Base-by-base conservation (phyloP, 2,113 vertebrate species). In the Bubalus kerabau region DNA sequence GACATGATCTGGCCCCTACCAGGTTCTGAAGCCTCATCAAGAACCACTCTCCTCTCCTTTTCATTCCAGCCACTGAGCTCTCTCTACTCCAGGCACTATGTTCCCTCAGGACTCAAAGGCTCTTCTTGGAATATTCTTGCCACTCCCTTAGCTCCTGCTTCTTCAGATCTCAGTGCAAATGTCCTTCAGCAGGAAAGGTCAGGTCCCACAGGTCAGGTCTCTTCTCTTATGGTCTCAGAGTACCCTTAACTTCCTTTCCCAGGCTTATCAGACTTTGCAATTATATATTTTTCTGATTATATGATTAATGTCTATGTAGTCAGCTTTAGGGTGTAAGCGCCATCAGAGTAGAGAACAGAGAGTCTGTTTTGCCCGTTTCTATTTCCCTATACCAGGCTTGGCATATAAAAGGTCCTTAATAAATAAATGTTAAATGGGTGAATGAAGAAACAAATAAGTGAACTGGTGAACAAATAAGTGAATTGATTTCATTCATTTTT, bases 71-170 rank as follows among this genome's bases (percentile, higher is more conserved):
- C 28, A 12, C 4, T 60, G 57, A 8, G 5, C 56, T 94, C n/a
- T 28, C 16, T 81, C n/a, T 7, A 1, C 11, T 30, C 13, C 16
- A 46, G 54, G 26, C 7, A 2, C 46, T n/a, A 0, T 7, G 56
- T 4, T 28, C 64, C 17, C n/a, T 4, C 0, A 1, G n/a, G n/a
- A 57, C 60, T 32, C 84, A 46, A 2, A 43, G 2, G 4, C 23
- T 96, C 62, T 56, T 57, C 46, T 19, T 48, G 0, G 2, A 23
- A 12, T 30, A 3, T 32, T 46, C 80, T 60, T 82, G 36, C 8
- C 24, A 23, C 0, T 8, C 36, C 50, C 30, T 86, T 40, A 23
- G 40, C 21, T 52, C 11, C 57, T 30, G 2, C 23, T 14, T 32
- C 54, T 83, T 84, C 71, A 32, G 3, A 26, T 78, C 36, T 28